Base-by-base conservation (phyloP, 2,888 invertebrate species). In the Eristalinus sepulchralis region DNA sequence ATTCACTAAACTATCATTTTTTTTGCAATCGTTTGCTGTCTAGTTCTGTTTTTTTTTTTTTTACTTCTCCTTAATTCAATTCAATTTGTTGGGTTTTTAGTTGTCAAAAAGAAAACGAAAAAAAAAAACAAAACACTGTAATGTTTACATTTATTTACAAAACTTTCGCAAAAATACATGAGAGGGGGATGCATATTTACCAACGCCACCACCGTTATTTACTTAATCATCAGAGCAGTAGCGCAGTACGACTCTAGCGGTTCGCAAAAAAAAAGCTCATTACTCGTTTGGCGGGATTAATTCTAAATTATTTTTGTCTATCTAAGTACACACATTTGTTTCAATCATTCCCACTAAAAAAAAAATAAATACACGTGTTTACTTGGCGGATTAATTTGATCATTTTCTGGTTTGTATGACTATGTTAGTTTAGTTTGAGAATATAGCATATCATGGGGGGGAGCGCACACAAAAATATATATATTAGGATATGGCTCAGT, bases 141-240 rank as follows among this genome's bases (percentile, higher is more conserved):
- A 17, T 47, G 47, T 47, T 66, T 81, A 85, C 72, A 70, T 70
- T 78, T 86, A 82, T 81, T 70, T 81, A 75, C 75, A 81, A 47
- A 47, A 47, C 17, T 70, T 63, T 36, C n/a, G 75, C 79, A 75
- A 68, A 81, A 27, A 3, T 27, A 27, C 27, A 27, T 39, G 39
- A 64, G 39, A 55, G 53, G 68, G 73, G 75, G 75, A 81, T 81
- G 81, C 81, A 81, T 79, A 83, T 86, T 86, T 86, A 86, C 82
- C 73, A 86, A 27, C 71, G 71, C 70, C 83, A 70, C 96, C 96
- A 88, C 96, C 96, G 72, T 84, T 24, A 70, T 62, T 20, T 60
- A 53, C 17, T 63, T 94, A 94, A 89, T 94, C 94, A 77, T 64
- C 63, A 72, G 59, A 31, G 78, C 27, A 27, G 27, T 5, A 27